These are phyloP conservation scores for Cairina moschata DNA, from an alignment of 2,113 vertebrate genomes.

Conservation along the genomic window DNA sequence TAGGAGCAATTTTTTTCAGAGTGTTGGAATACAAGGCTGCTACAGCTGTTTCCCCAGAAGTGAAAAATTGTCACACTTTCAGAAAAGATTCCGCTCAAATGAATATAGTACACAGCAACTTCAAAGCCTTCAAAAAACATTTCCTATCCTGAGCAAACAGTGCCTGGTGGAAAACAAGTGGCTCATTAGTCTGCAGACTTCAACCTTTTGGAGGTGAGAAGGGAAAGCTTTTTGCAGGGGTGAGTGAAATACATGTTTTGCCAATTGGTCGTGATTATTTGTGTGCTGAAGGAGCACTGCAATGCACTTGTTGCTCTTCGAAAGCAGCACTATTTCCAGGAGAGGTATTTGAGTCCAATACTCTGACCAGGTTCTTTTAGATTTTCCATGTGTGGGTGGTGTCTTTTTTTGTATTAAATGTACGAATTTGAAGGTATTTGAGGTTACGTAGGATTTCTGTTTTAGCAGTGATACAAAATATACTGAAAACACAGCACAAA, in stretches of 20 bases:
- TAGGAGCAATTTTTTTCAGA: neutral
- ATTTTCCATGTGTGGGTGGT: neutral
- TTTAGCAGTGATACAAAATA: neutral
- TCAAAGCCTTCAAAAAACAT: neutral
- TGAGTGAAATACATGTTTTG: neutral
- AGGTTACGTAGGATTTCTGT: neutral
- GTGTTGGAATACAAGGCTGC: neutral
- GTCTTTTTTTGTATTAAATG: neutral
- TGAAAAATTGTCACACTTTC: neutral
- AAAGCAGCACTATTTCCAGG: neutral
- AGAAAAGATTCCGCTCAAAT: neutral
- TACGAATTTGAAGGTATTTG: neutral
- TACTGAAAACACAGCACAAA: too few relatives aligned
- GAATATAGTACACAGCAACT: neutral
- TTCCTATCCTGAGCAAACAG: neutral
- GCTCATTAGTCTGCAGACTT: constrained; percentile 5
- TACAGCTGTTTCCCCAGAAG: neutral
- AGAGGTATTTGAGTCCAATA: neutral
- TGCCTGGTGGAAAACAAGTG: neutral
- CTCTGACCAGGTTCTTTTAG: neutral
- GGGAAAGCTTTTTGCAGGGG: neutral
- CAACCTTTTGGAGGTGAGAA: neutral
- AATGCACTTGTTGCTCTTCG: neutral
- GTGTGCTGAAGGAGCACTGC: neutral
- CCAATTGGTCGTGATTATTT: neutral